Evolutionary conservation across 2,797 vertebrate genomes (phyloP), one percentile per base, ranked within the genome.

Genomic region (Rhinophrynus dorsalis): DNA sequence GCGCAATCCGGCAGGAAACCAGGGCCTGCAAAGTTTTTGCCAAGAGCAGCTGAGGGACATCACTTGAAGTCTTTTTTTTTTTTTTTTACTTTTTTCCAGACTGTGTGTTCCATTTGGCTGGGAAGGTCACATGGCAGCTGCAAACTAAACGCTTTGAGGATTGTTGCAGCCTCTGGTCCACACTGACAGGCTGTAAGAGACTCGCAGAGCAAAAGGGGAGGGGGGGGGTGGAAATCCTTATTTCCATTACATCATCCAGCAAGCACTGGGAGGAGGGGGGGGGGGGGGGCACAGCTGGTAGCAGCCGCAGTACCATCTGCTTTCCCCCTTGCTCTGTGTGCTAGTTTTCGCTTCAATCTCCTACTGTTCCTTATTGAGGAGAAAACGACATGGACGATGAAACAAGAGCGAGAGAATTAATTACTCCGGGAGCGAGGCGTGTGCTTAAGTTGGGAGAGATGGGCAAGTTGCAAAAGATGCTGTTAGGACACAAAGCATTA

Each of bases 241-340:
- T 94, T 94, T 93, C 94, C 94, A 91, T 93, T 93, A 95, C 92
- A 93, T 92, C 94, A 92, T 85, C 86, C 85, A 82, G 83, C 84
- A 80, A 88, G 84, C 82, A 88, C 87, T 81, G 79, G 84, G 81
- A 67, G 75, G 68, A 48, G 62, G 78, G 84, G 62, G 78, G 84
- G 82, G 68, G 79, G 83, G 82, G 64, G 76, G 68, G 48, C 92
- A 95, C 95, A 96, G 95, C 95, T 96, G 96, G 92, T 88, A 88
- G 92, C 92, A 94, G 92, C 91, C 92, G 80, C 85, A 83, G 85
- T 84, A 86, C 93, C 96, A 97, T 95, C 96, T 97, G 96, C 91
- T 93, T 84, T 82, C 79, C 82, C 35, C 87, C 91, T 92, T 83
- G 87, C 90, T 89, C 86, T 87, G 88, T 84, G 83, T 82, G 86